Evolutionary conservation across 1,140 invertebrate species (phyloP), one percentile per base, ranked within the genome.

Genomic region (Drosophila nannoptera): DNA sequence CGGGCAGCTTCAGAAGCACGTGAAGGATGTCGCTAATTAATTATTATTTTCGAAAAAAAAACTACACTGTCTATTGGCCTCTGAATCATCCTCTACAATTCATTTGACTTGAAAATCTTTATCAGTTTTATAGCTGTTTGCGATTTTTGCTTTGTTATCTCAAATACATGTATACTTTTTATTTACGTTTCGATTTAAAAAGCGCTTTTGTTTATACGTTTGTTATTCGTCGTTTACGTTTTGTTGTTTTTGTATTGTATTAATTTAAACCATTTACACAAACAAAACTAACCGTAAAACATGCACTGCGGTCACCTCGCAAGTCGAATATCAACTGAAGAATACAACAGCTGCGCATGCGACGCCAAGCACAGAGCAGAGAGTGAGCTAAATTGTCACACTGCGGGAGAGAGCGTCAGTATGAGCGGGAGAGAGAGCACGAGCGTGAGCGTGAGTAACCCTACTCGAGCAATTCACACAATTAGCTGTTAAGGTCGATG

Each of bases 121-220:
- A 67, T 67, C 56, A 52, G 36, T 56, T 65, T 64, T 49, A 36
- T 42, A 22, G 46, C 36, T 58, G 52, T 70, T 73, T 49, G 45
- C 38, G 49, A 16, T 40, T 33, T 60, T 53, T 56, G 32, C 53
- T 59, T 59, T 35, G 59, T 73, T 74, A 74, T 74, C 71, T 22
- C 22, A 22, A 70, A 64, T 35, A 43, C 12, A 43, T 43, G 14
- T 38, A 65, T 36, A 69, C 40, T 59, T 56, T 77, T 78, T 83
- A 82, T 82, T 83, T 83, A 78, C 75, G 61, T 73, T 84, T 66
- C 69, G 80, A 84, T 83, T 78, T 67, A 58, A 50, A 36, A 40
- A 12, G 36, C 29, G 54, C 54, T 50, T 12, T 50, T 59, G 48
- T 29, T 22, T 45, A 36, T 50, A 31, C 12, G 31, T 50, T 49